Conservation (phyloP, 2,113 vertebrate genomes). For the Odocoileus virginianus region DNA sequence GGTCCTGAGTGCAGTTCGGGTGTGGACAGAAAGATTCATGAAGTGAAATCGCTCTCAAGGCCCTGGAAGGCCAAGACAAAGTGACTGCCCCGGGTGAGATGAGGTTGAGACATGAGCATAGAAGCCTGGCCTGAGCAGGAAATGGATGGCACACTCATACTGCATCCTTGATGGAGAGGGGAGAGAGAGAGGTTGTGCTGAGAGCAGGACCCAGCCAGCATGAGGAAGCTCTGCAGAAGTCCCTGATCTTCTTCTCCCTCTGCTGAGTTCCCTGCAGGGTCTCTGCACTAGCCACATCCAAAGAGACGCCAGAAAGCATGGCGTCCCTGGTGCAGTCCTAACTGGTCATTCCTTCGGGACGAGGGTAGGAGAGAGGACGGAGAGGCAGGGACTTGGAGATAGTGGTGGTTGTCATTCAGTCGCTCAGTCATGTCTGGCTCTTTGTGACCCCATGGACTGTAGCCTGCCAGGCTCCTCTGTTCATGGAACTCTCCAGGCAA, state of each 20-base stretch:
- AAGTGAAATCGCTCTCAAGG: not conserved
- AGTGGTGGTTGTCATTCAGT: not conserved
- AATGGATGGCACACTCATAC: not conserved
- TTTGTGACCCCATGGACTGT: not conserved
- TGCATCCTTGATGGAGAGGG: not conserved
- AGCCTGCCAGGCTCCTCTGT: not conserved
- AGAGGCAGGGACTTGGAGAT: rapidly evolving
- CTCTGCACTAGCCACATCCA: not conserved
- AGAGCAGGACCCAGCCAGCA: not conserved
- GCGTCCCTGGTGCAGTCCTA: not conserved
- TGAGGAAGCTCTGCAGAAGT: not conserved
- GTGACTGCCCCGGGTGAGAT: not conserved
- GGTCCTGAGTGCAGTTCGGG: not conserved
- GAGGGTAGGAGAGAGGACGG: not conserved
- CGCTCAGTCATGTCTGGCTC: not conserved
- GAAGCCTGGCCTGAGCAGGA: not conserved
- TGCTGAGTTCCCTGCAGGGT: not conserved
- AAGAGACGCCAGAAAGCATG: not conserved
- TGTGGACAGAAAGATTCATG: not conserved
- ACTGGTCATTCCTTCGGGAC: not conserved
- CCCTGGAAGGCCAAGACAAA: not conserved
- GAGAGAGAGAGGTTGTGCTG: not conserved
- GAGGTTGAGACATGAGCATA: not conserved
- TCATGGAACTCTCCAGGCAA: not conserved
- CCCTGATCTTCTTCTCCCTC: not conserved